Conservation (phyloP, 2,797 vertebrate genomes). For the Columba guinea region DNA sequence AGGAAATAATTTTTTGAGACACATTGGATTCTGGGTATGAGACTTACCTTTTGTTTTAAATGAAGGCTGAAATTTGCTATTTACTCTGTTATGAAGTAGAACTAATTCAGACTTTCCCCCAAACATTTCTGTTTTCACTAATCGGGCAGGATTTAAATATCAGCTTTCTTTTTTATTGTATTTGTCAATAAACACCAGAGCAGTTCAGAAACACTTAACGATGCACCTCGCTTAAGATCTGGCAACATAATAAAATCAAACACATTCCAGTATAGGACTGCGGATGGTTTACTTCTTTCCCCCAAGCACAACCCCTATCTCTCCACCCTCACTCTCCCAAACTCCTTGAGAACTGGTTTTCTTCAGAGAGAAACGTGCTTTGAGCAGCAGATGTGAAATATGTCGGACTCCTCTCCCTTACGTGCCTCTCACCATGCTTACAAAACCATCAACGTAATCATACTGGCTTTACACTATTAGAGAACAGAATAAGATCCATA, state of each 20-base stretch:
- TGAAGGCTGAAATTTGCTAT: slow-evolving; percentile 65
- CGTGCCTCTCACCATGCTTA: not conserved
- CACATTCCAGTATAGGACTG: not conserved
- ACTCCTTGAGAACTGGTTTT: slow-evolving; percentile 5
- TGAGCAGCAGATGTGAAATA: slow-evolving; percentile 8
- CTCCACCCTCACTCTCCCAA: not conserved
- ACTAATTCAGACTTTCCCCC: slow-evolving; percentile 69
- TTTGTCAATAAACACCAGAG: slow-evolving; percentile 74
- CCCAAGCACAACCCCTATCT: not conserved
- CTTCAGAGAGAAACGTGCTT: not conserved
- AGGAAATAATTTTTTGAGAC: slow-evolving; percentile 68
- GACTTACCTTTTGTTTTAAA: slow-evolving; percentile 77
- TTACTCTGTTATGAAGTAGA: slow-evolving; percentile 65
- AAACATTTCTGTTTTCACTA: slow-evolving; percentile 69
- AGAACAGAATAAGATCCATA: not conserved
- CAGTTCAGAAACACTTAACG: slow-evolving; percentile 67
- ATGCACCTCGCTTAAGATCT: slow-evolving; percentile 69
- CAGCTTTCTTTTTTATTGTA: slow-evolving; percentile 50
- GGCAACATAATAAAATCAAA: not conserved
- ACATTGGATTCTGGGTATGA: slow-evolving; percentile 70
- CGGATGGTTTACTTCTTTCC: not conserved
- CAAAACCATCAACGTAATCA: slow-evolving; percentile 10
- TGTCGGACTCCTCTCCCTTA: not conserved
- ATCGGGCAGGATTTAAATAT: slow-evolving; percentile 63
- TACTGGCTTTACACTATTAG: not conserved